A percentile compares a stretch with the other conserved stretches of the same genome.
phyloP scores from a whole-genome alignment of 1,140 invertebrate species.

The Pseudomyrmex pallidus region DNA sequence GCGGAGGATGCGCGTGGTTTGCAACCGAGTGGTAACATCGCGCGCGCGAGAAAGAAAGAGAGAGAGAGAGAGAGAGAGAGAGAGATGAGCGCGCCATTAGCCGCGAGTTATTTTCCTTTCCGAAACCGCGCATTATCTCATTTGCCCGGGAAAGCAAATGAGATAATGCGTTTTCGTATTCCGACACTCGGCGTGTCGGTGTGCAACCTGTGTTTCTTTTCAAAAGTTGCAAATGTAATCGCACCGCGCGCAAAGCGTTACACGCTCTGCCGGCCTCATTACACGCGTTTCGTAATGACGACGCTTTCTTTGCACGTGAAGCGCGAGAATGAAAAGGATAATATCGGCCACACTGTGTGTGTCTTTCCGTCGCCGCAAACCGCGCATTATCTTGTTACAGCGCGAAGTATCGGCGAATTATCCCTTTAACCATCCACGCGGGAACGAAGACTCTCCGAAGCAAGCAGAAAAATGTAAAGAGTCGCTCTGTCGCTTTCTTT shows the following conservation, averaged over 20 bases:
- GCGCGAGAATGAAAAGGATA: constrained; percentile 29
- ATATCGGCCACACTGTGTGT: constrained; percentile 24
- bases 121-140: constrained; percentile 52
- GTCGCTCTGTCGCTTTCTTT: no score
- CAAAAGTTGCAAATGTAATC: constrained; percentile 47
- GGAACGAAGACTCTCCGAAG: not conserved
- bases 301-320: constrained; percentile 19
- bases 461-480: no score
- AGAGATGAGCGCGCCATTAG: constrained; percentile 16
- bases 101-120: constrained; percentile 48
- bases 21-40: not conserved
- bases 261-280: constrained; percentile 7
- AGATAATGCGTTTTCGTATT: constrained; percentile 26
- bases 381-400: constrained; percentile 48
- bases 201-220: constrained; percentile 30
- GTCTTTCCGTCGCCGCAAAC: constrained; percentile 12
- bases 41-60: not conserved
- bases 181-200: not conserved
- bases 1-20: constrained; percentile 11
- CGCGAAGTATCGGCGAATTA: constrained; percentile 9
- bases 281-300: constrained; percentile 15
- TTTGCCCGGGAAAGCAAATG: constrained; percentile 34
- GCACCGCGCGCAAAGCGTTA: constrained; percentile 41
- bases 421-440: not conserved
- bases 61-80: not conserved